phyloP scores from a whole-genome alignment of 2,797 vertebrate genomes.

The Neoniphon sammara region DNA sequence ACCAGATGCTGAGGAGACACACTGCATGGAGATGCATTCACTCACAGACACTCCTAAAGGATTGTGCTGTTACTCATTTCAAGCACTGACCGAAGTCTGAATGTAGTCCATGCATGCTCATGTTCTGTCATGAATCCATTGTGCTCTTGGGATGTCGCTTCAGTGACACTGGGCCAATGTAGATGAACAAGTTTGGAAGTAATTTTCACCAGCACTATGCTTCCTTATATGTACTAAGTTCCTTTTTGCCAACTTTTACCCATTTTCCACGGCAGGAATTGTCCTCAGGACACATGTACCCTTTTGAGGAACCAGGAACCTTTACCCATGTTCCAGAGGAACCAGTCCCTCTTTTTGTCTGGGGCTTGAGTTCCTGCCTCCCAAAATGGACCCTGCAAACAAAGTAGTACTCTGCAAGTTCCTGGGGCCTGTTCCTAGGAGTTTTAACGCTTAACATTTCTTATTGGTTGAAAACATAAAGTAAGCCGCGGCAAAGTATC shows the following conservation, averaged over 20 bases:
- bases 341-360: too few species aligned
- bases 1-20: conserved; percentile 20
- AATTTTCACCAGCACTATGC: not conserved
- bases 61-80: conserved; percentile 7
- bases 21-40: not conserved
- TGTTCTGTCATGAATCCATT: not conserved
- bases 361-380: too few species aligned
- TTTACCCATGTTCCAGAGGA: too few species aligned
- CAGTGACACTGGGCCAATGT: not conserved
- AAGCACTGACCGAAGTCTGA: not conserved
- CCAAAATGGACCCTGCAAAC: too few species aligned
- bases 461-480: too few species aligned
- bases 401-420: too few species aligned
- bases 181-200: not conserved
- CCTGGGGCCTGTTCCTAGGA: too few species aligned
- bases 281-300: too few species aligned
- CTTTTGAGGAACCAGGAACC: too few species aligned
- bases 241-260: conserved; percentile 7
- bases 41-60: not conserved
- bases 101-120: not conserved
- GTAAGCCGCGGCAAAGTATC: too few species aligned
- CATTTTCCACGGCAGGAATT: too few species aligned
- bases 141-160: not conserved
- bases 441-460: too few species aligned
- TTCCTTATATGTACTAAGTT: conserved; percentile 7